Base-by-base conservation (phyloP, 1,140 invertebrate genomes). In the Cherax destructor region DNA sequence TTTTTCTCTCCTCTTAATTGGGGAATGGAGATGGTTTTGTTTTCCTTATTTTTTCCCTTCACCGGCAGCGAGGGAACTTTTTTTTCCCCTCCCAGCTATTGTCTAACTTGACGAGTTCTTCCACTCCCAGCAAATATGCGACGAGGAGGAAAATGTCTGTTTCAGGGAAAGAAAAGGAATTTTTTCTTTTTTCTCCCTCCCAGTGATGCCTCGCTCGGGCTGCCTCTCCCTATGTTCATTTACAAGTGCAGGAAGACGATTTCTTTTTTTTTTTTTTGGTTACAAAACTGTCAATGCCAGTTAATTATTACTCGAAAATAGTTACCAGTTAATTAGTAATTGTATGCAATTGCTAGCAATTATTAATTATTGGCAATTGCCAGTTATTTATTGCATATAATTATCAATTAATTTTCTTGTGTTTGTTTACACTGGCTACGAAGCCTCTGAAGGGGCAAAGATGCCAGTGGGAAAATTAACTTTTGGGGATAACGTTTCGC, bases 1-100 rank as follows among this genome's bases (percentile, higher is more conserved):
- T 77, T 86, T 61, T 72, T 86, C 76, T 21, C 85, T 86, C n/a
- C 69, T 61, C 85, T 86, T 86, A 86, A 86, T 86, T 86, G 85
- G 74, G 74, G 74, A 86, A 77, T 78, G 85, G 85, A 86, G 85
- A 86, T 86, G 85, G 85, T 76, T 59, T 81, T 76, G 85, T 83
- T 69, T 69, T 83, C 21, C 47, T 47, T 47, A 69, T 41, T 69
- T 61, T 86, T 86, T 78, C 74, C 13, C 74, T 86, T 74, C 30
- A 30, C 41, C 21, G 84, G 74, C 24, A 86, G 52, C 16, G 61
- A 5, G 83, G 83, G 74, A 86, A 76, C 84, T 76, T 86, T 74
- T 59, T 56, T 78, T 56, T 61, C 30, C 30, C 69, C 76, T 72
- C 78, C 41, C 16, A 18, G 11, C 52, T 49, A 69, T 83, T 69